Base-by-base conservation (phyloP, 2,113 vertebrate species). In the Apteryx owenii region DNA sequence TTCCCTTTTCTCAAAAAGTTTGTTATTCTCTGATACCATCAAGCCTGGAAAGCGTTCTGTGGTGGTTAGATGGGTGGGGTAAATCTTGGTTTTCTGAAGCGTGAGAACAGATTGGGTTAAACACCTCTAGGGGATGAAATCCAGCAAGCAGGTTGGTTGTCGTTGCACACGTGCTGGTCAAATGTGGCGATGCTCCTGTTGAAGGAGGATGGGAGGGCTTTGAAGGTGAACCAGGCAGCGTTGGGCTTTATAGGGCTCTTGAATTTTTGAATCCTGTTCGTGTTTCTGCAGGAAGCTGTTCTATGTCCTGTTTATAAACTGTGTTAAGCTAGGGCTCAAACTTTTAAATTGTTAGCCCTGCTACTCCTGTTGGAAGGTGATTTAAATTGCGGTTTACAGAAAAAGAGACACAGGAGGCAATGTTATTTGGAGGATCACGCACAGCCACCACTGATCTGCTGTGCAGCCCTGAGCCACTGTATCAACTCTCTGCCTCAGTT, bases 401-500 rank as follows among this genome's bases (percentile, higher is more conserved):
- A 51, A 31, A 44, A 62, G 11, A 31, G 31, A 33, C 60, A 51
- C 62, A 21, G 28, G 61, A 93, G 31, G 53, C 25, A 36, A 0
- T 50, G 64, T 31, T 87, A 8, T 64, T 36, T 36, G 18, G 60
- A 77, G 38, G 29, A 51, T 11, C 10, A 22, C 17, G n/a, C n/a
- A 42, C 28, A n/a, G 61, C 62, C 88, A n/a, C 76, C 53, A 29
- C 53, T 19, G 46, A 48, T 19, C 18, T 48, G 46, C 18, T 48
- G 46, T 7, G 4, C 44, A 79, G 66, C 65, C 65, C 48, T 31
- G 51, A 53, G 61, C 48, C 18, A 36, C 70, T 29, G 9, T 6
- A 40, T 53, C 42, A 69, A 71, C 38, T 83, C 38, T 83, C 56
- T 89, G 77, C 95, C 73, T 96, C 83, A 84, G 64, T 64, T 90